Base-by-base conservation (phyloP, 2,797 vertebrate genomes). In the Microctenopoma stevenorrisi region DNA sequence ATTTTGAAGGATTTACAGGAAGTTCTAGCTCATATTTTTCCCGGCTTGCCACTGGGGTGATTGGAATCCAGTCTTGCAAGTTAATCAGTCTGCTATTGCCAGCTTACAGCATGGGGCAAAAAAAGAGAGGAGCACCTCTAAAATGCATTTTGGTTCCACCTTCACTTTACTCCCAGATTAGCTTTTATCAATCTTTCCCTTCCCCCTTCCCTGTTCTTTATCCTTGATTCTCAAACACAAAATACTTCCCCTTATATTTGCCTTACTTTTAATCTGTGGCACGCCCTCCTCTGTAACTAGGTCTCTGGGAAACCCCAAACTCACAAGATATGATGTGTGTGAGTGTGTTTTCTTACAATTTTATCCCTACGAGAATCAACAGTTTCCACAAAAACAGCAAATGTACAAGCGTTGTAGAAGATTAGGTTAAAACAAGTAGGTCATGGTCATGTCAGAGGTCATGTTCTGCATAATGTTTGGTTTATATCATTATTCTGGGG, bases 1-100 rank as follows among this genome's bases (percentile, higher is more conserved):
- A 87, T 80, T 89, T 76, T 88, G 85, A 84, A 83, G 71, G n/a
- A 26, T 54, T 42, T 15, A 26, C 9, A 52, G 82, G 82, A 90
- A 79, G 68, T 56, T 1, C n/a, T 4, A 0, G 28, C n/a, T 51
- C 6, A 26, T 25, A 55, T 62, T 70, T 16, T 42, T 7, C 14
- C 47, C 40, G 22, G 25, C 58, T 81, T 68, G 64, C 30, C 0
- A 0, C 9, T 11, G 51, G 22, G 37, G 35, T 68, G 56, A 22
- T 49, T 46, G 69, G 28, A 64, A 67, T 53, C 61, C 50, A 72
- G 66, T 43, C 22, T 68, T 80, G 53, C 25, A 73, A 76, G 57
- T 82, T 65, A 77, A 87, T 86, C 76, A 76, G 77, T 53, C 60
- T 68, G 69, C 42, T 42, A 48, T 76, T 54, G 54, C 65, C 68